phyloP scores from a whole-genome alignment of 2,797 vertebrate species.

The Cephalopachus bancanus region DNA sequence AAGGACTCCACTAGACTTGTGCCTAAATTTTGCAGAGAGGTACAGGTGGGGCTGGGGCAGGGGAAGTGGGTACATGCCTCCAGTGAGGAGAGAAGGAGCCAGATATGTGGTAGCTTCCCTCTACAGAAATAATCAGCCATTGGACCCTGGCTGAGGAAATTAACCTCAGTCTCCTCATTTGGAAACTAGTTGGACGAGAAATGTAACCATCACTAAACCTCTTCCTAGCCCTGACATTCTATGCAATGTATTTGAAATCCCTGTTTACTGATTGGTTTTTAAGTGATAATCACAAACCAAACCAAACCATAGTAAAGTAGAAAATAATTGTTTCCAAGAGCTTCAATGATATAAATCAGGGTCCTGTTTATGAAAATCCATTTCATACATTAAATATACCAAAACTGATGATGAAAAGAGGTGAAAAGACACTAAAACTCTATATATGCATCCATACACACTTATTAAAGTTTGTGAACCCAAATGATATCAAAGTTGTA shows the following conservation, averaged over 20 bases:
- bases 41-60: no score
- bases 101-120: neutral
- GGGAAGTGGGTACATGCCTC: neutral
- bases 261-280: neutral
- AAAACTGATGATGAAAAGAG: neutral
- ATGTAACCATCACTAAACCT: neutral
- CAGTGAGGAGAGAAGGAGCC: neutral
- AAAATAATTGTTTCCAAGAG: neutral
- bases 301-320: neutral
- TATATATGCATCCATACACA: neutral
- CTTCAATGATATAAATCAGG: neutral
- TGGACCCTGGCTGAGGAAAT: neutral
- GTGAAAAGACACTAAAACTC: neutral
- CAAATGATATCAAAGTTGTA: neutral
- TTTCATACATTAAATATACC: neutral
- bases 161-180: neutral
- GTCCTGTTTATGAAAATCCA: neutral
- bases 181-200: neutral
- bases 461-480: neutral
- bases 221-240: neutral
- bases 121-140: neutral
- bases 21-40: neutral
- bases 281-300: neutral
- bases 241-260: accelerated
- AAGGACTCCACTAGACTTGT: no score